Percentiles rank a stretch among this genome's conserved stretches.
Evolutionary conservation across 1,140 invertebrate genomes (phyloP).

Genomic region (Marisa cornuarietis): DNA sequence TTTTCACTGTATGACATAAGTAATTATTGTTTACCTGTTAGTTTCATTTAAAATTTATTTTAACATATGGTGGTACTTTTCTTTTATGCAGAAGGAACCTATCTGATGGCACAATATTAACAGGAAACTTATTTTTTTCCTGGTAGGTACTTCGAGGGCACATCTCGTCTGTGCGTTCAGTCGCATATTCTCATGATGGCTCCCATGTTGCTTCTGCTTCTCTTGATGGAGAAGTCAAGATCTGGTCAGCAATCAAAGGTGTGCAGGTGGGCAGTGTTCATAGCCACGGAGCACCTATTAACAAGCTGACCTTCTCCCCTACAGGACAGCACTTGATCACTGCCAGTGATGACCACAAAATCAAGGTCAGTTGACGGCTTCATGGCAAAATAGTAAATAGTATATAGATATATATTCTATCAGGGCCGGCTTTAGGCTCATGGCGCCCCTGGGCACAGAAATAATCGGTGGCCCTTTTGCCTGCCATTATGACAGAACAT

Average conservation of each 20-base stretch:
- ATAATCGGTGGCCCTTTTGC: too few species aligned
- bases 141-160: slow-evolving; percentile 61
- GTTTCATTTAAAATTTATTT: too few species aligned
- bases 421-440: too few species aligned
- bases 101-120: not conserved
- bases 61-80: too few species aligned
- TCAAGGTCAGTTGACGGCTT: slow-evolving; percentile 52
- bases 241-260: slow-evolving; percentile 62
- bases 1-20: too few species aligned
- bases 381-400: too few species aligned
- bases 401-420: too few species aligned
- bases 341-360: slow-evolving; percentile 62
- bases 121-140: not conserved
- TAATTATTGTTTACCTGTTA: too few species aligned
- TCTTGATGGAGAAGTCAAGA: slow-evolving; percentile 62
- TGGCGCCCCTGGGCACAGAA: too few species aligned
- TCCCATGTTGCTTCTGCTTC: slow-evolving; percentile 63
- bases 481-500: too few species aligned
- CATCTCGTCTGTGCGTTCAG: slow-evolving; percentile 58
- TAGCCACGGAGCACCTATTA: slow-evolving; percentile 59
- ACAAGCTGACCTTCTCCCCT: slow-evolving; percentile 57
- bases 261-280: slow-evolving; percentile 57
- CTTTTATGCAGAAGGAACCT: not conserved
- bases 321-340: slow-evolving; percentile 59
- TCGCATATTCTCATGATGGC: slow-evolving; percentile 61